Evolutionary conservation across 2,113 vertebrate genomes (phyloP).

Genomic region (Dasyornis broadbenti): DNA sequence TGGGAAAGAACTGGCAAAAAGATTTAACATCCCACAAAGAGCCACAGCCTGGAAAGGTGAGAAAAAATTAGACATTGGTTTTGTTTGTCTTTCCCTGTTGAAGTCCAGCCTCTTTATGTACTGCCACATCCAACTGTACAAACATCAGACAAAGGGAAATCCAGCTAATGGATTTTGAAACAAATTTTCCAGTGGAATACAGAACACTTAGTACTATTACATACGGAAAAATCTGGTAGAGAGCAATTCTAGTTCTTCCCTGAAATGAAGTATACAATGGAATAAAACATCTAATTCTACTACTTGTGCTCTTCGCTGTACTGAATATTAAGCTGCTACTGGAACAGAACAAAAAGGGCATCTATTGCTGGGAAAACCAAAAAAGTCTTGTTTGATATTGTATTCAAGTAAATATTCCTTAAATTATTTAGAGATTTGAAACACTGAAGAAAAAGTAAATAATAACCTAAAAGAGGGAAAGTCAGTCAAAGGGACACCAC

Average conservation of each 20-base stretch:
- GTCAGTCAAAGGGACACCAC: neutral
- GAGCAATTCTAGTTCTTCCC: neutral
- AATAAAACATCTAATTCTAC: neutral
- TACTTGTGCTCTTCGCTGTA: neutral
- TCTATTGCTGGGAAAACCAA: neutral
- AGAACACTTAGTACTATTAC: neutral
- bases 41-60: neutral
- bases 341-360: neutral
- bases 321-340: neutral
- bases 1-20: neutral
- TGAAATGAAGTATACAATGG: neutral
- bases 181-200: constrained; percentile 7
- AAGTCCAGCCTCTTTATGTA: neutral
- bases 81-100: constrained; percentile 1
- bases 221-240: neutral
- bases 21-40: neutral
- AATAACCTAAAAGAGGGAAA: neutral
- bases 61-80: neutral
- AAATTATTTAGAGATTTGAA: neutral
- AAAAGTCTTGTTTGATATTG: neutral
- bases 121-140: neutral
- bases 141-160: neutral
- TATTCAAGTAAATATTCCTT: neutral
- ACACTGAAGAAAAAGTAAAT: neutral
- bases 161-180: neutral